phyloP scores from a whole-genome alignment of 2,888 invertebrate genomes.

The Nycteola revayana region DNA sequence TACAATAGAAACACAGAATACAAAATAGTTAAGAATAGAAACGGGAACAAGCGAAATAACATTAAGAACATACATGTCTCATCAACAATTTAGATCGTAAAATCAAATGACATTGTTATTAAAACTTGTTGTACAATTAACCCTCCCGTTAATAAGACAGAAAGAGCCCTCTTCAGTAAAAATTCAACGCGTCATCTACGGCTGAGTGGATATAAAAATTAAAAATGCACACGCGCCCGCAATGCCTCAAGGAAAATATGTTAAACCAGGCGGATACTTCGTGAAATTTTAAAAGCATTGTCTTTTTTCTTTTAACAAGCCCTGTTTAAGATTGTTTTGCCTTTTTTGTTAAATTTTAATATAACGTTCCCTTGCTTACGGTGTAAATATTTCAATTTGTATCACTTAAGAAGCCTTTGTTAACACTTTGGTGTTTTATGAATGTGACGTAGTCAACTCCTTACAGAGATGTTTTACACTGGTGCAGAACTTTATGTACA shows the following conservation, averaged over 20 bases:
- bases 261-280: constrained; percentile 46
- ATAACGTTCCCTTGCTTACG: constrained; percentile 11
- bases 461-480: no score
- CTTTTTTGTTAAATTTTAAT: constrained; percentile 20
- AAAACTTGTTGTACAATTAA: constrained; percentile 54
- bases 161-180: constrained; percentile 68
- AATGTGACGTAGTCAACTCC: no score
- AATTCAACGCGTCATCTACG: constrained; percentile 71
- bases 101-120: constrained; percentile 26
- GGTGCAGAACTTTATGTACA: no score
- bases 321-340: constrained; percentile 26
- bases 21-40: no score
- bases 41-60: no score
- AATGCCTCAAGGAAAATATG: constrained; percentile 72
- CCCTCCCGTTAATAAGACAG: constrained; percentile 66
- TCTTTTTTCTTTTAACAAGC: constrained; percentile 35
- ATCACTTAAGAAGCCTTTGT: constrained; percentile 6
- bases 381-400: constrained; percentile 18
- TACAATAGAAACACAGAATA: no score
- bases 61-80: no score
- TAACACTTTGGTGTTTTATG: neutral
- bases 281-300: constrained; percentile 53
- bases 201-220: constrained; percentile 69
- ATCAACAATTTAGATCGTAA: no score
- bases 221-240: constrained; percentile 72